Evolutionary conservation across 2,888 invertebrate genomes (phyloP).

Genomic region (Zaprionus lineosus): DNA sequence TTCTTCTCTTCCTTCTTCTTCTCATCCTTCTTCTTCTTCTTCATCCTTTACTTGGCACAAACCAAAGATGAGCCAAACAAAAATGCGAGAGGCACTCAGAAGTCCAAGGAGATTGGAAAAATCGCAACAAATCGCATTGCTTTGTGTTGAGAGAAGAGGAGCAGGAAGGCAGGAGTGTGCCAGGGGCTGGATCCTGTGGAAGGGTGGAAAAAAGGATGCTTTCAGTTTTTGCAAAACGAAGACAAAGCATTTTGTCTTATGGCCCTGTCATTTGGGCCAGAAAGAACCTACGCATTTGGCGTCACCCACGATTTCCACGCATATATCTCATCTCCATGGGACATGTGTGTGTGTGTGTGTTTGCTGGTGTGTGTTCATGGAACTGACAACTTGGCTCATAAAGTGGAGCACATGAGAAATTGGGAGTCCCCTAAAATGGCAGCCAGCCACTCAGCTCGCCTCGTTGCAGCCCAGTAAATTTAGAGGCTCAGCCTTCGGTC

Average conservation of each 20-base stretch:
- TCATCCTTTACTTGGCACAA: too few species aligned
- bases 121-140: constrained; percentile 44
- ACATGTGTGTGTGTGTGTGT: not conserved
- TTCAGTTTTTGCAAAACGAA: constrained; percentile 35
- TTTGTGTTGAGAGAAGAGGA: not conserved
- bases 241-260: constrained; percentile 59
- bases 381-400: constrained; percentile 62
- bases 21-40: too few species aligned
- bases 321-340: not conserved
- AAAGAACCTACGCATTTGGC: constrained; percentile 32
- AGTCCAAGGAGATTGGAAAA: constrained; percentile 39
- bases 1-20: too few species aligned
- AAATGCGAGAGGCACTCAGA: not conserved
- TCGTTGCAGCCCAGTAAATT: constrained; percentile 56
- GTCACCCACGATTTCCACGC: not conserved
- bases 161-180: not conserved
- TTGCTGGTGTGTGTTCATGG: constrained; percentile 7
- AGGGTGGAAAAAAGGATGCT: not conserved
- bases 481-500: constrained; percentile 40
- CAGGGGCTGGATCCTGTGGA: too few species aligned
- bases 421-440: constrained; percentile 53
- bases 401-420: constrained; percentile 57
- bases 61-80: constrained; percentile 31
- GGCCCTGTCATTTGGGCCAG: constrained; percentile 40
- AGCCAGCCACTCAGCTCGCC: constrained; percentile 49